Percentiles rank a stretch among this genome's conserved stretches.
Conservation (phyloP, 2,797 vertebrate genomes). For the Sebastes vulpes region DNA sequence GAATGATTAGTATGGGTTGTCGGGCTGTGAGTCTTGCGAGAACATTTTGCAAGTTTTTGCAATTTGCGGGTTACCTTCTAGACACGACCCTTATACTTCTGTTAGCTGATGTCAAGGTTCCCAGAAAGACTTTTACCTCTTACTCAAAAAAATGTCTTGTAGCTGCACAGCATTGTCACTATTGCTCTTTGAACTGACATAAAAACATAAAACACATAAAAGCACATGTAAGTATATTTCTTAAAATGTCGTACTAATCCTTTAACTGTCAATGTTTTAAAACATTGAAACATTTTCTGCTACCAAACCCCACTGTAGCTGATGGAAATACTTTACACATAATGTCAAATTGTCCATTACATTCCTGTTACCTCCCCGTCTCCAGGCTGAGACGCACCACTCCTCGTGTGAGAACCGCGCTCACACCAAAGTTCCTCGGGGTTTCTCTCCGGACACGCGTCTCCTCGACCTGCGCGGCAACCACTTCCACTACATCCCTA, state of each 20-base stretch:
- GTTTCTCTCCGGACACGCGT: slow-evolving; percentile 86
- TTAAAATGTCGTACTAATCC: background rate
- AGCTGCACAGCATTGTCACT: too few species aligned
- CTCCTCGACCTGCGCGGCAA: slow-evolving; percentile 92
- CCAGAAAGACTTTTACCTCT: too few species aligned
- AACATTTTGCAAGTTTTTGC: too few species aligned
- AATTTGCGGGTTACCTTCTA: too few species aligned
- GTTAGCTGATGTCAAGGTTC: too few species aligned
- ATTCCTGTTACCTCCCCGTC: background rate
- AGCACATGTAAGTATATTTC: background rate
- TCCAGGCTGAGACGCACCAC: slow-evolving; percentile 83
- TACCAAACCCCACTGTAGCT: too few species aligned
- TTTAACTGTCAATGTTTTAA: background rate
- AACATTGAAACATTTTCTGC: background rate
- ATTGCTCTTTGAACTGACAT: too few species aligned
- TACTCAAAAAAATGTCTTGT: too few species aligned
- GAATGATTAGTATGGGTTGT: too few species aligned
- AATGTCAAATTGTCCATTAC: background rate
- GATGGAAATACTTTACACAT: background rate
- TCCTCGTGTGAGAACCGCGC: slow-evolving; percentile 88
- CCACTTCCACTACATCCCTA: slow-evolving; percentile 85
- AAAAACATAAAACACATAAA: too few species aligned
- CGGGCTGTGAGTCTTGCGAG: too few species aligned
- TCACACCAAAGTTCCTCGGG: slow-evolving; percentile 89
- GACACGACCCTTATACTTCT: too few species aligned